Evolutionary conservation across 2,888 invertebrate genomes (phyloP).

Genomic region (Holacanthella duospinosa): DNA sequence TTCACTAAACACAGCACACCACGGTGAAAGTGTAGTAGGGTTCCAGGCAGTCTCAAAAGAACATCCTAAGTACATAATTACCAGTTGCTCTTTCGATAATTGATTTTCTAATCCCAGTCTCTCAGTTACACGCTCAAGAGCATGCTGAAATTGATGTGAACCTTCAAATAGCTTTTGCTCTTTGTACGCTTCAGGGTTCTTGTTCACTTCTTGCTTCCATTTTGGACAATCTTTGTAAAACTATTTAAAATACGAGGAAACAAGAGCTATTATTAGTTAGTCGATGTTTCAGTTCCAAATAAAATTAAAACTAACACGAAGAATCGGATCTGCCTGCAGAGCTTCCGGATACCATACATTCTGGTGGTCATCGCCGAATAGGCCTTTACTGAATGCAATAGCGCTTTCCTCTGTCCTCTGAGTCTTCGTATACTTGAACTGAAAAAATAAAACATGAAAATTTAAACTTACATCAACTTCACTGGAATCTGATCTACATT

Average conservation of each 20-base stretch:
- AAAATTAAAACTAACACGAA: slow-evolving; percentile 50
- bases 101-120: slow-evolving; percentile 51
- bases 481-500: no score
- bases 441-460: slow-evolving; percentile 36
- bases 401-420: slow-evolving; percentile 67
- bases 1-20: slow-evolving; percentile 63
- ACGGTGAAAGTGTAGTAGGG: slow-evolving; percentile 54
- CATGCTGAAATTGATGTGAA: slow-evolving; percentile 15
- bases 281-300: no score
- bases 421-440: slow-evolving; percentile 68
- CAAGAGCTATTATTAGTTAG: not conserved
- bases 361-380: slow-evolving; percentile 57
- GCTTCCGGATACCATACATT: slow-evolving; percentile 56
- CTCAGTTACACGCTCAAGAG: slow-evolving; percentile 47
- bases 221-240: slow-evolving; percentile 66
- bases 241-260: slow-evolving; percentile 45
- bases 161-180: slow-evolving; percentile 35
- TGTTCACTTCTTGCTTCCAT: slow-evolving; percentile 59
- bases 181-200: slow-evolving; percentile 35
- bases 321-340: slow-evolving; percentile 52
- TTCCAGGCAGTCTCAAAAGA: slow-evolving; percentile 73
- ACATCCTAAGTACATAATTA: slow-evolving; percentile 58
- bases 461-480: not conserved
- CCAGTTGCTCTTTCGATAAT: slow-evolving; percentile 41
- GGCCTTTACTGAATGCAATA: slow-evolving; percentile 58